Conservation (phyloP, 2,797 vertebrate genomes). For the Labeo calbasu region DNA sequence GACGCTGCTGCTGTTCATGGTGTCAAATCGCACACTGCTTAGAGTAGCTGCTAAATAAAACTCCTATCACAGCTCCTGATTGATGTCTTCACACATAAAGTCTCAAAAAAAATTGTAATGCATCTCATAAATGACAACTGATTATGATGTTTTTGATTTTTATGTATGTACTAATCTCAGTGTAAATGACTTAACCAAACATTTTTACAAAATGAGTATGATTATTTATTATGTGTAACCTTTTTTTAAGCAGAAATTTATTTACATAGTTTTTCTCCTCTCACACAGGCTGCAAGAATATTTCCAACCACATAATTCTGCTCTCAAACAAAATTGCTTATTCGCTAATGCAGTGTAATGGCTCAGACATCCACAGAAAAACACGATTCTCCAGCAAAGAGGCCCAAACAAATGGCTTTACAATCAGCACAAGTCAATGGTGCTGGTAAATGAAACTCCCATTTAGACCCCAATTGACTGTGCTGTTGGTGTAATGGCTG, state of each 20-base stretch:
- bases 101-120: neutral
- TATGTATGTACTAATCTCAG: neutral
- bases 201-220: neutral
- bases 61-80: neutral
- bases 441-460: slow-evolving; percentile 32
- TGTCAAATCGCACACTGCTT: neutral
- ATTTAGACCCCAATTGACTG: slow-evolving; percentile 46
- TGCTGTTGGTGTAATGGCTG: slow-evolving; percentile 29
- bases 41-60: slow-evolving; percentile 19
- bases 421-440: slow-evolving; percentile 23
- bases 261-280: neutral
- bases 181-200: neutral
- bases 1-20: slow-evolving; percentile 15
- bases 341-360: slow-evolving; percentile 13
- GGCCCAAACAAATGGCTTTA: slow-evolving; percentile 13
- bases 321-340: neutral
- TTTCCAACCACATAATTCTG: neutral
- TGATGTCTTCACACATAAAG: neutral
- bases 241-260: neutral
- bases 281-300: neutral
- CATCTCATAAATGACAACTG: neutral
- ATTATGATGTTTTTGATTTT: neutral
- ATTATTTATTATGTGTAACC: neutral
- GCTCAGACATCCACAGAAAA: slow-evolving; percentile 30
- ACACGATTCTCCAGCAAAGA: slow-evolving; percentile 10